These are phyloP conservation scores for Polia nebulosa DNA, from an alignment of 2,888 invertebrate genomes.

Conservation along the genomic window DNA sequence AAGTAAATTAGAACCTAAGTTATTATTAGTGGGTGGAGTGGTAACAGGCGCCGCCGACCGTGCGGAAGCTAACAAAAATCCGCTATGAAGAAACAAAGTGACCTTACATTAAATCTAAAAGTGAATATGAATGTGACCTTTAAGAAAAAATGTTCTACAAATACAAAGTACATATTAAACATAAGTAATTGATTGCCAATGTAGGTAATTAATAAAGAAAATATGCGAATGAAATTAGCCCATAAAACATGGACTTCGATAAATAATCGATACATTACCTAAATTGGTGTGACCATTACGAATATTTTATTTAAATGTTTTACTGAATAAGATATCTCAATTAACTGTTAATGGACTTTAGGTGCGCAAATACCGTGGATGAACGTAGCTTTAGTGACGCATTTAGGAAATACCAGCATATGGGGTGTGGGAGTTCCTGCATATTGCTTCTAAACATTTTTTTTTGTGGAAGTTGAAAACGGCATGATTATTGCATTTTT, in stretches of 20 bases:
- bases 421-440: conserved; percentile 4
- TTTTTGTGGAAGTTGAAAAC: background rate
- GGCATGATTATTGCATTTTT: background rate
- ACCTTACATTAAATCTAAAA: conserved; percentile 69
- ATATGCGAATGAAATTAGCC: conserved; percentile 4
- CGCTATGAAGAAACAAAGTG: conserved; percentile 70
- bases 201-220: conserved; percentile 30
- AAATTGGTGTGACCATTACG: background rate
- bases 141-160: conserved; percentile 57
- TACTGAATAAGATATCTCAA: conserved; percentile 21
- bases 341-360: conserved; percentile 15
- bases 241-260: background rate
- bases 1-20: background rate
- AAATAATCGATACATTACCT: background rate
- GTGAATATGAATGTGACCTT: conserved; percentile 67
- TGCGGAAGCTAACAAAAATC: conserved; percentile 72
- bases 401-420: conserved; percentile 32
- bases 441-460: background rate
- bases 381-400: conserved; percentile 38
- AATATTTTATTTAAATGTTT: conserved; percentile 18
- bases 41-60: conserved; percentile 41
- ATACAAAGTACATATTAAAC: conserved; percentile 44
- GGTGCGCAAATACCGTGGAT: conserved; percentile 13
- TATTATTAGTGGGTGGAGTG: conserved; percentile 52
- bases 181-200: conserved; percentile 47